These are phyloP conservation scores for Narcine bancroftii DNA, from an alignment of 2,113 vertebrate species.

Conservation along the genomic window DNA sequence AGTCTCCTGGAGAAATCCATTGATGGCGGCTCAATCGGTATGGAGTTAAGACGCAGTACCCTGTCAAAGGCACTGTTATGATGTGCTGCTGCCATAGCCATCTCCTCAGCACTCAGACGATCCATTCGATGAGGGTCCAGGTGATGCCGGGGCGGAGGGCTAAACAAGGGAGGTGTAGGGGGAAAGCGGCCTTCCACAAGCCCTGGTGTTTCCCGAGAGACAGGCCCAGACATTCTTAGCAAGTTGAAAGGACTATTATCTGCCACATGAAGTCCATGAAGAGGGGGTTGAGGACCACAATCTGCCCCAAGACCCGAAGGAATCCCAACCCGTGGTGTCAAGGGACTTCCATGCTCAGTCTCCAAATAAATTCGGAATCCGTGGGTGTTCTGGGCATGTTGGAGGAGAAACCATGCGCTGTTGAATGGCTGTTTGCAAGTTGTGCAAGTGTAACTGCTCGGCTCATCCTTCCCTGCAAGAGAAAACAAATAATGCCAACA, in stretches of 20 bases:
- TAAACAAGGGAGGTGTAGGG: constrained; percentile 95
- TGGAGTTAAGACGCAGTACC: constrained; percentile 98
- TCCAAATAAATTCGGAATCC: constrained; percentile 99
- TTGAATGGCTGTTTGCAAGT: constrained; percentile 98
- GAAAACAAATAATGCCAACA: constrained; percentile 60
- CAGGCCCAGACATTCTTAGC: constrained; percentile 91
- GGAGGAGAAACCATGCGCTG: constrained; percentile 98
- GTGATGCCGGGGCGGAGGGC: constrained; percentile 94
- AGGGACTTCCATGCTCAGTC: constrained; percentile 94
- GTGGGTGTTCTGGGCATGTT: constrained; percentile 97
- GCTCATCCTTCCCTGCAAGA: constrained; percentile 96
- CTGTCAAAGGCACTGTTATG: constrained; percentile 99
- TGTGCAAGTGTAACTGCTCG: constrained; percentile 98
- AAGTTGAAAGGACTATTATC: constrained; percentile 98
- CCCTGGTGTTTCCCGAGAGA: constrained; percentile 82
- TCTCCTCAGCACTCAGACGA: constrained; percentile 95
- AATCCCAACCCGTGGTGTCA: constrained; percentile 93
- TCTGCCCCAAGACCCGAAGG: constrained; percentile 90
- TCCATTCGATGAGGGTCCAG: constrained; percentile 91
- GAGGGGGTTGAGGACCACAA: constrained; percentile 90
- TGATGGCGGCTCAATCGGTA: constrained; percentile 93
- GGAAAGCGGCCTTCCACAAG: constrained; percentile 86
- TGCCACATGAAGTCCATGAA: constrained; percentile 96
- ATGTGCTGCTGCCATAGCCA: constrained; percentile 90
- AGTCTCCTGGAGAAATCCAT: constrained; percentile 99